Evolutionary conservation across 1,140 invertebrate species (phyloP).

Genomic region (Neuroterus valhalla): DNA sequence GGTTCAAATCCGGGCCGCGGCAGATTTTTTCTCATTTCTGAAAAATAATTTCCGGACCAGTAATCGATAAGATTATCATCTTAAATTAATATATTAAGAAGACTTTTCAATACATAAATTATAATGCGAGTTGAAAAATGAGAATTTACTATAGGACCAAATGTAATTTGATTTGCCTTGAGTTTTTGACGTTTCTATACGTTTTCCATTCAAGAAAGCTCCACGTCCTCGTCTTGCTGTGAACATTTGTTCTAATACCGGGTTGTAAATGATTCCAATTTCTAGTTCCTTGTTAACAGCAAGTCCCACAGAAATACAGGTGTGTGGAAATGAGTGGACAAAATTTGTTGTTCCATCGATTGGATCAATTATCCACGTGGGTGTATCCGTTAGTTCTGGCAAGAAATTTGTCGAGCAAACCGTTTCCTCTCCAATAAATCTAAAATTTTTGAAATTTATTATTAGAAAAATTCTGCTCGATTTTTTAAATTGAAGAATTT

Average conservation of each 20-base stretch:
- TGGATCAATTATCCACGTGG: slow-evolving; percentile 93
- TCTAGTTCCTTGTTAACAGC: slow-evolving; percentile 80
- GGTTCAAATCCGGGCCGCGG: too few relatives aligned
- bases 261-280: slow-evolving; percentile 87
- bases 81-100: too few relatives aligned
- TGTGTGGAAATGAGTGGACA: slow-evolving; percentile 80
- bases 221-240: slow-evolving; percentile 84
- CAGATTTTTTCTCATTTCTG: too few relatives aligned
- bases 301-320: slow-evolving; percentile 82
- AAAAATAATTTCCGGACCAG: too few relatives aligned
- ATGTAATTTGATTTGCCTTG: slow-evolving; percentile 50
- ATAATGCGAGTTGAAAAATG: background rate
- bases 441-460: slow-evolving; percentile 59
- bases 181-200: slow-evolving; percentile 69
- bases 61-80: too few relatives aligned
- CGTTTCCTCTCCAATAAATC: slow-evolving; percentile 93
- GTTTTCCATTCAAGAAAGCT: slow-evolving; percentile 84
- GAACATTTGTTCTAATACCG: slow-evolving; percentile 84
- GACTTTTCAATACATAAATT: slow-evolving; percentile 2
- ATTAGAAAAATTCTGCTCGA: background rate
- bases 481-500: too few relatives aligned
- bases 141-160: background rate
- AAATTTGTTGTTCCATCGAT: slow-evolving; percentile 88
- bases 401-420: slow-evolving; percentile 76
- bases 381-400: slow-evolving; percentile 82